These are phyloP conservation scores for Tylochromis polylepis DNA, from an alignment of 2,113 vertebrate genomes.

Conservation along the genomic window DNA sequence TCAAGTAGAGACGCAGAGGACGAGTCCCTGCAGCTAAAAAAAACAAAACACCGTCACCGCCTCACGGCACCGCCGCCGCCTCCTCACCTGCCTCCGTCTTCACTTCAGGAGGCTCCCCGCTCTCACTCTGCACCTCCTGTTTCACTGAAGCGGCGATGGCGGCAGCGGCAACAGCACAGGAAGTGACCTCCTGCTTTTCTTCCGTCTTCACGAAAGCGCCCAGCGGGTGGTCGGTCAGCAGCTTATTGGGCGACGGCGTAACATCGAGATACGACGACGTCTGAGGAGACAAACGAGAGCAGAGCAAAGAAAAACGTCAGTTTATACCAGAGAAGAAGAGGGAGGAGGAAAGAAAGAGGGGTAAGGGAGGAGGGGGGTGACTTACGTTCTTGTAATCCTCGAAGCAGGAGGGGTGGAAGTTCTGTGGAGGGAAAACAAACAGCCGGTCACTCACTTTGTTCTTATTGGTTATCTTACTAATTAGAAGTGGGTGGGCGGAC, in stretches of 20 bases:
- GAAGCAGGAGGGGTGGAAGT: slow-evolving; percentile 95
- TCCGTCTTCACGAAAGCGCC: slow-evolving; percentile 85
- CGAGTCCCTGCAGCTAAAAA: not conserved
- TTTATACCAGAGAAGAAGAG: not conserved
- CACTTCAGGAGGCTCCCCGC: slow-evolving; percentile 17
- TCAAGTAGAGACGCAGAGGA: slow-evolving; percentile 65
- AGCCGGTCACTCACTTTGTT: not conserved
- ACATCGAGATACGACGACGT: slow-evolving; percentile 86
- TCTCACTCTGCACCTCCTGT: slow-evolving; percentile 77
- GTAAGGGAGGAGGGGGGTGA: not conserved
- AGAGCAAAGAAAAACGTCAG: not conserved
- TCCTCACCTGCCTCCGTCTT: slow-evolving; percentile 37
- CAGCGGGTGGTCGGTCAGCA: slow-evolving; percentile 88
- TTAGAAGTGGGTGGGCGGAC: not conserved
- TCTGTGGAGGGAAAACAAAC: slow-evolving; percentile 71
- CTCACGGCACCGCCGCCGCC: not conserved
- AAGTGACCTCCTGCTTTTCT: slow-evolving; percentile 50
- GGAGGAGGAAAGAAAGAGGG: not conserved
- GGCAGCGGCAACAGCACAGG: slow-evolving; percentile 43
- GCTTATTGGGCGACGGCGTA: slow-evolving; percentile 91
- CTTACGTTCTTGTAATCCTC: slow-evolving; percentile 99
- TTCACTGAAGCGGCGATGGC: slow-evolving; percentile 67
- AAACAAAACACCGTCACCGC: not conserved
- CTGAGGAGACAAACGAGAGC: slow-evolving; percentile 46
- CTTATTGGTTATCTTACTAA: not conserved